Base-by-base conservation (phyloP, 2,888 invertebrate genomes). In the Kryphioiulus occultus region DNA sequence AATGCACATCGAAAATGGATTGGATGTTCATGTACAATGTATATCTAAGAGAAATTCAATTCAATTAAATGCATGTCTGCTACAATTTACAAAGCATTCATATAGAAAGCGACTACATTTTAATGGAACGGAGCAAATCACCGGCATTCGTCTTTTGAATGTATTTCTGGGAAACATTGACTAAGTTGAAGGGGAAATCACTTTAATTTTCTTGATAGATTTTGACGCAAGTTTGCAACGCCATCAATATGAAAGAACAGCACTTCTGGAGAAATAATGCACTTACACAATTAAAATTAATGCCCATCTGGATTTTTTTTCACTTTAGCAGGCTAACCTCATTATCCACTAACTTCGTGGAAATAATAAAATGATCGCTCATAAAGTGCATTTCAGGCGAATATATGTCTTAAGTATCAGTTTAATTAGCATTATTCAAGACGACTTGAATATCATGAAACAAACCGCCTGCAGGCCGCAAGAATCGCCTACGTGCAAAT, bases 351-450 rank as follows among this genome's bases (percentile, higher is more conserved):
- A 59, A 19, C 53, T 19, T 0, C 2, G 1, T 59, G 53, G n/a
- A 59, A 59, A 59, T n/a, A 59, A 19, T 59, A 59, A n/a, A 59
- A 59, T 59, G 53, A 59, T 59, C 53, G 53, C n/a, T 39, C 39
- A 39, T 9, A 39, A 39, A 39, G 39, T 39, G 39, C 39, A 39
- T 9, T 59, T 59, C 53, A 59, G n/a, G n/a, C 4, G 3, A 59
- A 59, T n/a, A 59, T n/a, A 59, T 59, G 53, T 59, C 53, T 59
- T n/a, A 19, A 59, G n/a, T 59, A 59, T 59, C 53, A n/a, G 7
- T 59, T 59, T 59, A 59, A 59, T 59, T 59, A 59, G n/a, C 53
- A 59, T 59, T n/a, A 59, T 59, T 59, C 53, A n/a, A 59, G 53
- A 59, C 19, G 19, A 59, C 53, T n/a, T 59, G 53, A 17, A 2